Evolutionary conservation across 1,140 invertebrate genomes (phyloP).

Genomic region (Trachelipus rathkii): DNA sequence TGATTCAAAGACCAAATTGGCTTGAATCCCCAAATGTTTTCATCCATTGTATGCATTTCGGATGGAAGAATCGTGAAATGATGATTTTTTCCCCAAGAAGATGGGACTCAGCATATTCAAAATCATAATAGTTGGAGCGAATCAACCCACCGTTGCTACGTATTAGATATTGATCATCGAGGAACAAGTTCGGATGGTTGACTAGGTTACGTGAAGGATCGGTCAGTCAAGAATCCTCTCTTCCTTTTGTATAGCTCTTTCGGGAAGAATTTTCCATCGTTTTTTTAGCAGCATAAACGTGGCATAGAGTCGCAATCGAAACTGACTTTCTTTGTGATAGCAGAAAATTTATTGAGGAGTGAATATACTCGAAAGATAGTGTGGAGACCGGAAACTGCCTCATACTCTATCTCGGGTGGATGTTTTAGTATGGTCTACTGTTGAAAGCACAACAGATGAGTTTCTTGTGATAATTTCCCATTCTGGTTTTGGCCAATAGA

Average conservation of each 20-base stretch:
- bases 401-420: too few relatives aligned
- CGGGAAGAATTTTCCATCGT: not conserved
- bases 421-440: too few relatives aligned
- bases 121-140: not conserved
- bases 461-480: too few relatives aligned
- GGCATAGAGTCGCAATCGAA: not conserved
- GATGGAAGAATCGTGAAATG: not conserved
- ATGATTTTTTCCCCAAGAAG: not conserved
- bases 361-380: too few relatives aligned
- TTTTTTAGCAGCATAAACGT: not conserved
- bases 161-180: not conserved
- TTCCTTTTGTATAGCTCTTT: not conserved
- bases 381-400: too few relatives aligned
- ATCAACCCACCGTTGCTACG: not conserved
- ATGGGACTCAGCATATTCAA: slow-evolving; percentile 15
- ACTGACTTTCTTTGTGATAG: too few relatives aligned
- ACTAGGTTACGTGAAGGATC: not conserved
- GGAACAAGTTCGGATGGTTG: slow-evolving; percentile 5
- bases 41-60: not conserved
- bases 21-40: slow-evolving; percentile 5
- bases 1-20: slow-evolving; percentile 9
- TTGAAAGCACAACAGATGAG: too few relatives aligned
- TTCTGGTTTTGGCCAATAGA: too few relatives aligned
- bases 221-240: not conserved
- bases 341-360: too few relatives aligned